Conservation (phyloP, 2,797 vertebrate genomes). For the Darevskia mixta region DNA sequence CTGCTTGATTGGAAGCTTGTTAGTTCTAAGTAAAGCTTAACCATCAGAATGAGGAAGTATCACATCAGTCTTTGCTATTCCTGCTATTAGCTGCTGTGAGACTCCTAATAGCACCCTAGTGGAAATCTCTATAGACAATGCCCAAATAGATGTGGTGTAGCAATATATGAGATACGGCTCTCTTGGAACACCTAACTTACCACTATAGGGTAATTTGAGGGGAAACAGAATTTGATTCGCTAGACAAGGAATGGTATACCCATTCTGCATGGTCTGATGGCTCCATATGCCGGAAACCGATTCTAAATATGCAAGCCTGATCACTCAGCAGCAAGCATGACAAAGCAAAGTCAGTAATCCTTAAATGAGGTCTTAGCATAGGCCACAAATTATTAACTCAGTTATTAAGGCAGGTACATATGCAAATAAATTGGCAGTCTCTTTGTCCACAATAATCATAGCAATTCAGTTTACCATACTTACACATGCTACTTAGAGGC, state of each 20-base stretch:
- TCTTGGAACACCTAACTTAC: too few relatives aligned
- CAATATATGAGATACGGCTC: too few relatives aligned
- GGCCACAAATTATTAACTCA: background rate
- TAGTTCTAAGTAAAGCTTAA: background rate
- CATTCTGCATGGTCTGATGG: background rate
- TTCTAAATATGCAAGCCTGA: background rate
- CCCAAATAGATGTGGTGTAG: too few relatives aligned
- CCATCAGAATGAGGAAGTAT: background rate
- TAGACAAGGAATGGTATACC: too few relatives aligned
- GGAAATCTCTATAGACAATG: too few relatives aligned
- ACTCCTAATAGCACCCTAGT: too few relatives aligned
- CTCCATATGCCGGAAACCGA: background rate
- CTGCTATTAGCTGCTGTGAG: too few relatives aligned
- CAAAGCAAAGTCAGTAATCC: background rate
- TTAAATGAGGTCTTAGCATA: background rate
- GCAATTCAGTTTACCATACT: conserved; percentile 57
- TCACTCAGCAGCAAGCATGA: background rate
- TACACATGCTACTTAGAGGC: conserved; percentile 68
- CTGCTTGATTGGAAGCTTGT: background rate
- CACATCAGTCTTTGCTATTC: too few relatives aligned
- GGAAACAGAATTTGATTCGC: too few relatives aligned
- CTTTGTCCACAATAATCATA: conserved; percentile 26
- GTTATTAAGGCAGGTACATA: background rate
- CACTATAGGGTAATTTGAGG: too few relatives aligned
- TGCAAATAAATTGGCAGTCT: background rate